Conservation (phyloP, 2,113 vertebrate species). For the Dicerorhinus sumatrensis region DNA sequence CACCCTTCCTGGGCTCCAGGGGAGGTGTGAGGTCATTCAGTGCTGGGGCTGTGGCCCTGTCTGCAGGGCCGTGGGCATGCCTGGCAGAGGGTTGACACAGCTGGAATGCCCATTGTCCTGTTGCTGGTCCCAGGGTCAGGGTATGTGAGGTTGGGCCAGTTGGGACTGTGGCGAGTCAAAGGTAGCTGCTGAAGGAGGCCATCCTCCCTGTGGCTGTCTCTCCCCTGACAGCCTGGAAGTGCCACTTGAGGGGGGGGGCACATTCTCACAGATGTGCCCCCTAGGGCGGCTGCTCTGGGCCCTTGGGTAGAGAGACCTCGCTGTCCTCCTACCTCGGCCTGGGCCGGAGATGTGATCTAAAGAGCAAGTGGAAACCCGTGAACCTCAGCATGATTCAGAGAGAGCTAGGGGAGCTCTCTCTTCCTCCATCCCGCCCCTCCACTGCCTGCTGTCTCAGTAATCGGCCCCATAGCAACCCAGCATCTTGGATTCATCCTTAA, state of each 20-base stretch:
- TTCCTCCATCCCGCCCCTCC: too few species aligned
- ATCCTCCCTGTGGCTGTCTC: neutral
- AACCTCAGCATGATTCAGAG: neutral
- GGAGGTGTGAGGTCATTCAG: neutral
- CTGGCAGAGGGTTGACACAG: neutral
- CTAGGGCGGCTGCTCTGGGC: neutral
- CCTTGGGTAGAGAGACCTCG: neutral
- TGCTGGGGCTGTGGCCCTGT: too few species aligned
- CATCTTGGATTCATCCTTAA: neutral
- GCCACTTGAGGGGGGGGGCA: neutral
- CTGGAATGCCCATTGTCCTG: neutral
- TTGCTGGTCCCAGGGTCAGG: too few species aligned
- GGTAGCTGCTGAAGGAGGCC: neutral
- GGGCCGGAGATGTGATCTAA: neutral
- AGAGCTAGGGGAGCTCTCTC: too few species aligned
- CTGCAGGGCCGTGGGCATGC: neutral
- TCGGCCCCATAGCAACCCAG: neutral
- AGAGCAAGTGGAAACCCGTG: neutral
- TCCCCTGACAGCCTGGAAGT: neutral
- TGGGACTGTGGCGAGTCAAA: neutral
- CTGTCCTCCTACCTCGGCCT: neutral
- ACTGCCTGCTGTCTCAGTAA: neutral
- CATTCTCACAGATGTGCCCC: neutral
- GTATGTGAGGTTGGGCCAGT: neutral
- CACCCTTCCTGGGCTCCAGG: neutral